Conservation (phyloP, 2,113 vertebrate species). For the Dipodomys stephensi region DNA sequence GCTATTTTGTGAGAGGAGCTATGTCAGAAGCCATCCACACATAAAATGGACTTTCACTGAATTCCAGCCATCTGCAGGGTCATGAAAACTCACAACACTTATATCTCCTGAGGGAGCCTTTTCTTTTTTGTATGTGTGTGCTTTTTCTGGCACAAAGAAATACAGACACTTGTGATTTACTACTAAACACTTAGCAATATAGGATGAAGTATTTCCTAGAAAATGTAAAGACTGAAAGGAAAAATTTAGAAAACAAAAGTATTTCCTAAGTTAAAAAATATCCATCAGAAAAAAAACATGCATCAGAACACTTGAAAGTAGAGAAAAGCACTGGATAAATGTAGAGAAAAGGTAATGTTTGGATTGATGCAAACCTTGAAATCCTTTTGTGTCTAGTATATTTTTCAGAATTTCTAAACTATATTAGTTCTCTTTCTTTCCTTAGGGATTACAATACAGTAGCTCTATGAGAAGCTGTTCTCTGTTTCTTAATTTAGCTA, state of each 20-base stretch:
- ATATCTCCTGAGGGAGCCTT: background rate
- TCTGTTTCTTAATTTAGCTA: slow-evolving; percentile 27
- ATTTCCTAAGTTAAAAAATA: background rate
- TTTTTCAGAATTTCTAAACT: slow-evolving; percentile 24
- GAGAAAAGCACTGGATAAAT: background rate
- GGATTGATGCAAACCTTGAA: background rate
- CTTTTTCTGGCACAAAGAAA: slow-evolving; percentile 67
- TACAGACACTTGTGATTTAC: slow-evolving; percentile 61
- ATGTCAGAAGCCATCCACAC: background rate
- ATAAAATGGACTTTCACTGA: background rate
- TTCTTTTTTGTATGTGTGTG: background rate
- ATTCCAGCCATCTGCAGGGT: background rate
- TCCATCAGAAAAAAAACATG: background rate
- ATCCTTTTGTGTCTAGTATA: background rate
- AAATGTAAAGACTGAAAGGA: slow-evolving; percentile 22
- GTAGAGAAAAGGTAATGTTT: background rate
- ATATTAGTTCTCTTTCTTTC: background rate
- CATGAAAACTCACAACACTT: background rate
- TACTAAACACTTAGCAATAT: background rate
- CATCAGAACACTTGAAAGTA: background rate
- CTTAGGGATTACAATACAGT: background rate
- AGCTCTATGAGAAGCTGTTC: background rate
- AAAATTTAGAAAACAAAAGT: slow-evolving; percentile 58
- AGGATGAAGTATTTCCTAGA: slow-evolving; percentile 42
- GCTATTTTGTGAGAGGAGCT: slow-evolving; percentile 7